phyloP scores from a whole-genome alignment of 2,797 vertebrate species.

The Tangara arthus region DNA sequence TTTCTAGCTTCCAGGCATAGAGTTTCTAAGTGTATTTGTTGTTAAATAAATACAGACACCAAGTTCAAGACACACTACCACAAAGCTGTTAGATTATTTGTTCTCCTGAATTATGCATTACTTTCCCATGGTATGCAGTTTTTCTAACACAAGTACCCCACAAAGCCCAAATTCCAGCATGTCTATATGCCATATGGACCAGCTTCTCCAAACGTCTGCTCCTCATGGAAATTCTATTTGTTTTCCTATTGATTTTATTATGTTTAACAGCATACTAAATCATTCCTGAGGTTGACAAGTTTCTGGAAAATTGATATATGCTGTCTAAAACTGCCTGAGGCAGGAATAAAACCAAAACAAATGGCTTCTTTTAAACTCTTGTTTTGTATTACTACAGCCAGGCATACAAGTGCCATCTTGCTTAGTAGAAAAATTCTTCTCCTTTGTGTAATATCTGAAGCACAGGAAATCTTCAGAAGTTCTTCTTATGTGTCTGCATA shows the following conservation, averaged over 20 bases:
- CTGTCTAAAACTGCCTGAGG: conserved; percentile 59
- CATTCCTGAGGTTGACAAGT: conserved; percentile 65
- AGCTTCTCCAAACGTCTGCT: conserved; percentile 35
- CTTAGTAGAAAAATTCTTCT: conserved; percentile 7
- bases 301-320: conserved; percentile 62
- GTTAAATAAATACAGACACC: conserved; percentile 56
- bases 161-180: conserved; percentile 25
- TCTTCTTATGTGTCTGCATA: background rate
- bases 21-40: conserved; percentile 25
- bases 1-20: conserved; percentile 27
- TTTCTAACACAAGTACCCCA: background rate
- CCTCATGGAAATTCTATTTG: conserved; percentile 65
- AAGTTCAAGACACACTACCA: background rate
- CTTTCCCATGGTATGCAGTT: background rate
- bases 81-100: conserved; percentile 42
- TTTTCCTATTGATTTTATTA: conserved; percentile 66
- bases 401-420: conserved; percentile 58
- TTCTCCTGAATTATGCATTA: conserved; percentile 58
- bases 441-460: conserved; percentile 5
- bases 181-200: conserved; percentile 30
- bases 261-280: conserved; percentile 63
- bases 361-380: conserved; percentile 60
- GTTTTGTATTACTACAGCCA: conserved; percentile 41
- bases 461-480: conserved; percentile 31
- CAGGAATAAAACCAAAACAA: conserved; percentile 64